Conservation (phyloP, 2,888 invertebrate species). For the Villa cingulata region DNA sequence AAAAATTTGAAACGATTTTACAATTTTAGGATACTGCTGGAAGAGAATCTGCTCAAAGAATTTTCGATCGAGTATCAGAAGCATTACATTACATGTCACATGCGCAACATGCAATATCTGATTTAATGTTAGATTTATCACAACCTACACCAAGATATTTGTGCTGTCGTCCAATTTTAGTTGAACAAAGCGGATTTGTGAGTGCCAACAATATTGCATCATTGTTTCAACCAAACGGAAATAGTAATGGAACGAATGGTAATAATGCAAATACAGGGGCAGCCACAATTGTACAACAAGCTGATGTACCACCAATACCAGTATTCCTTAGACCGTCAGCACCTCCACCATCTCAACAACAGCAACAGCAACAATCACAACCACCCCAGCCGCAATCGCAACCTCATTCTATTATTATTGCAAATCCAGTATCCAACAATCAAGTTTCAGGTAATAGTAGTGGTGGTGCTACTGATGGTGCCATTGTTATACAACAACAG, state of each 20-base stretch:
- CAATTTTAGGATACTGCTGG: slow-evolving; percentile 32
- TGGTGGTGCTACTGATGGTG: too few relatives aligned
- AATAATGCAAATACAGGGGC: background rate
- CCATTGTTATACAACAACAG: too few relatives aligned
- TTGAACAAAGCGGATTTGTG: slow-evolving; percentile 46
- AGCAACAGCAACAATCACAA: slow-evolving; percentile 2
- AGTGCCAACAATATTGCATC: slow-evolving; percentile 29
- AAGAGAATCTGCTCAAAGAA: slow-evolving; percentile 45
- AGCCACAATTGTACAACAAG: background rate
- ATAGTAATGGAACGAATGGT: slow-evolving; percentile 12
- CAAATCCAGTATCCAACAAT: slow-evolving; percentile 16
- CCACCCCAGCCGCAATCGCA: slow-evolving; percentile 11
- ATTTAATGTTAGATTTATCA: slow-evolving; percentile 61
- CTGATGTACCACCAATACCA: background rate
- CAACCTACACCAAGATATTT: slow-evolving; percentile 54
- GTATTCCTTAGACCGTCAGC: slow-evolving; percentile 2
- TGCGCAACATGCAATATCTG: slow-evolving; percentile 78
- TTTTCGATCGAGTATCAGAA: slow-evolving; percentile 62
- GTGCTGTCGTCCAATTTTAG: slow-evolving; percentile 54
- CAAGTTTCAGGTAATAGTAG: too few relatives aligned
- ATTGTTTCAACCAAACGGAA: slow-evolving; percentile 12
- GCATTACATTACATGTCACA: slow-evolving; percentile 76
- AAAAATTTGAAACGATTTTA: background rate
- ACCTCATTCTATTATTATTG: slow-evolving; percentile 13
- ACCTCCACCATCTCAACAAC: slow-evolving; percentile 13